Evolutionary conservation across 2,797 vertebrate genomes (phyloP).

Genomic region (Aphelocoma californica): DNA sequence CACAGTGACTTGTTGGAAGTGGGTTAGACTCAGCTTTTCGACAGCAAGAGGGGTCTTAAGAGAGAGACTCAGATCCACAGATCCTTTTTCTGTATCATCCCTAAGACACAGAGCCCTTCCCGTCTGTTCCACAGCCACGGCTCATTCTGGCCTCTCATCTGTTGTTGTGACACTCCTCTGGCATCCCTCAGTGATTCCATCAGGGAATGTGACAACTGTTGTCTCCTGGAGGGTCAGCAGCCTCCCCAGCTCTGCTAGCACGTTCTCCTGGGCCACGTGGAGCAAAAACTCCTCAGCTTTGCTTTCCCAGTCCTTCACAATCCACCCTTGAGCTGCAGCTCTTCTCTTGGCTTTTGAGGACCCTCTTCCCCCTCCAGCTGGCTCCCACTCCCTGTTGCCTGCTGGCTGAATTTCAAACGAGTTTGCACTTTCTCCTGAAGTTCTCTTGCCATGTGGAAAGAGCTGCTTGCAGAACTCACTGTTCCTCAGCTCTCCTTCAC

Average conservation of each 20-base stretch:
- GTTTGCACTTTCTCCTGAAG: background rate
- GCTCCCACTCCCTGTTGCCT: background rate
- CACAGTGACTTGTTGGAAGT: background rate
- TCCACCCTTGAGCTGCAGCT: background rate
- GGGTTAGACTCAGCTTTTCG: background rate
- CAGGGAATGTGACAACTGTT: background rate
- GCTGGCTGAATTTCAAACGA: background rate
- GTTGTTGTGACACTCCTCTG: constrained; percentile 15
- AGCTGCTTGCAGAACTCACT: background rate
- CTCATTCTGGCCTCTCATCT: background rate
- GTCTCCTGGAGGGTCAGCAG: background rate
- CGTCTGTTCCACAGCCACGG: background rate
- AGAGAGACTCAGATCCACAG: background rate
- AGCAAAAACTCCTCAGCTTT: background rate
- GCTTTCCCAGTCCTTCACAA: background rate
- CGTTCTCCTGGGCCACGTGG: background rate
- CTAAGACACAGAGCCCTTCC: background rate
- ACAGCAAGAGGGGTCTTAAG: background rate
- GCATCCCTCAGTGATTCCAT: background rate
- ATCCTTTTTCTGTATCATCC: background rate
- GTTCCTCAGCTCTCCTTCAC: background rate
- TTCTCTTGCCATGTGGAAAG: background rate
- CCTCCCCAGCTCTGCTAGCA: background rate
- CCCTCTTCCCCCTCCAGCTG: background rate
- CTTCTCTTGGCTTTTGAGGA: background rate